A percentile compares a stretch with the other conserved stretches of the same genome.
These are phyloP conservation scores for Cephus rjabovi DNA, from an alignment of 2,888 invertebrate species.

Conservation along the genomic window DNA sequence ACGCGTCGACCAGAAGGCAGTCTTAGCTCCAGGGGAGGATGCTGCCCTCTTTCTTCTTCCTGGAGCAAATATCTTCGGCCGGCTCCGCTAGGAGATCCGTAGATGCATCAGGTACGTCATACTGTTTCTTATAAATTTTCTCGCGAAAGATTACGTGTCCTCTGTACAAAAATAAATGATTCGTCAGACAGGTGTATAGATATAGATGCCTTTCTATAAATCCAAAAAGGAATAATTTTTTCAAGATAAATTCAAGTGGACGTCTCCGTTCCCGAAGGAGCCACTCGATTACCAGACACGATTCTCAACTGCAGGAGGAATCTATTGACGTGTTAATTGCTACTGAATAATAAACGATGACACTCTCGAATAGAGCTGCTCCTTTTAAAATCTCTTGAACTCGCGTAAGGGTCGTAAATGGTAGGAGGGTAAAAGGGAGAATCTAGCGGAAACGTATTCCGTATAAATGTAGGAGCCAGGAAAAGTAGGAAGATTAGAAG, in stretches of 20 bases:
- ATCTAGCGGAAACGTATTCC: background rate
- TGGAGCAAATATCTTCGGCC: background rate
- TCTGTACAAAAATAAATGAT: background rate
- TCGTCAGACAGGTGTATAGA: background rate
- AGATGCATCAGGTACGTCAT: background rate
- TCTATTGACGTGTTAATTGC: constrained; percentile 62
- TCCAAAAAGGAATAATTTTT: background rate
- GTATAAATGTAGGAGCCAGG: background rate
- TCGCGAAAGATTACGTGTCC: background rate
- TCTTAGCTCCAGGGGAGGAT: background rate
- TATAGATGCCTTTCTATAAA: background rate
- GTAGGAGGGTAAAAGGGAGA: background rate
- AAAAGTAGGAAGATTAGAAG: background rate
- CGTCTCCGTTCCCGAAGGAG: background rate
- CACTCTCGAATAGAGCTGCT: constrained; percentile 44
- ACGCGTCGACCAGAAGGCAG: background rate
- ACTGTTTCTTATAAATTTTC: background rate
- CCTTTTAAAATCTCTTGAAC: constrained; percentile 52
- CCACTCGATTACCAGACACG: background rate
- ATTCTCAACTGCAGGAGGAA: constrained; percentile 48
- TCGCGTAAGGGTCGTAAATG: background rate
- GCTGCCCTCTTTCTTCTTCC: background rate
- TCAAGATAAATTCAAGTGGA: background rate
- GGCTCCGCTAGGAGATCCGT: background rate
- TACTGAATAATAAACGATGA: constrained; percentile 56